Evolutionary conservation across 2,888 invertebrate species (phyloP).

Genomic region (Noctua comes): DNA sequence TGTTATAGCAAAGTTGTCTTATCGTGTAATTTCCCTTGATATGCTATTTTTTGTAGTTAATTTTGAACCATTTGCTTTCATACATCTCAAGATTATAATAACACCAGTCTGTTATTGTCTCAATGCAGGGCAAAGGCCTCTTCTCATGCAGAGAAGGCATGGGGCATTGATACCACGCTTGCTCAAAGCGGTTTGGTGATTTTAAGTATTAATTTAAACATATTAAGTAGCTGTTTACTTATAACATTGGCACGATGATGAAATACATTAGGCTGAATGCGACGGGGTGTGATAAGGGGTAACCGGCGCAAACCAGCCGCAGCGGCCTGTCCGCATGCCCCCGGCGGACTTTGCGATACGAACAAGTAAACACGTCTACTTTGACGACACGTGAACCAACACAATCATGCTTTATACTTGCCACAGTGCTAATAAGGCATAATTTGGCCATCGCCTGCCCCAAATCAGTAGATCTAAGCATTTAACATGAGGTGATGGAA

Average conservation of each 20-base stretch:
- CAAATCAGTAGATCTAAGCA: neutral
- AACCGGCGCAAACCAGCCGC: constrained; percentile 77
- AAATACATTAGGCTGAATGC: constrained; percentile 71
- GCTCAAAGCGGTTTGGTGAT: constrained; percentile 1
- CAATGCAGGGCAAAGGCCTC: neutral
- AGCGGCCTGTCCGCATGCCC: constrained; percentile 75
- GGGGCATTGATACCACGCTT: neutral
- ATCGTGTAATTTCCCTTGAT: neutral
- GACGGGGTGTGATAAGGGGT: constrained; percentile 61
- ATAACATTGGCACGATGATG: constrained; percentile 69
- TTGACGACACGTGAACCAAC: constrained; percentile 57
- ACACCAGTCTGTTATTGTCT: neutral
- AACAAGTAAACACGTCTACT: constrained; percentile 67
- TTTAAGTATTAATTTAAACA: constrained; percentile 1
- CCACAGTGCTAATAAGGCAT: constrained; percentile 18
- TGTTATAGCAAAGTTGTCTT: neutral
- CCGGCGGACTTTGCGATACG: constrained; percentile 72
- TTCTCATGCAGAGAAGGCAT: neutral
- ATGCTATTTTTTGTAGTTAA: neutral
- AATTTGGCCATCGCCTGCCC: neutral
- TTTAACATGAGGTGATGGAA: neutral
- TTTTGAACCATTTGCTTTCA: constrained; percentile 3
- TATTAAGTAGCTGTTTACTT: constrained; percentile 48
- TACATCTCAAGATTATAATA: neutral
- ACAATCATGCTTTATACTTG: constrained; percentile 16